phyloP scores from a whole-genome alignment of 1,140 invertebrate genomes.

The Atopsyche davidsoni region DNA sequence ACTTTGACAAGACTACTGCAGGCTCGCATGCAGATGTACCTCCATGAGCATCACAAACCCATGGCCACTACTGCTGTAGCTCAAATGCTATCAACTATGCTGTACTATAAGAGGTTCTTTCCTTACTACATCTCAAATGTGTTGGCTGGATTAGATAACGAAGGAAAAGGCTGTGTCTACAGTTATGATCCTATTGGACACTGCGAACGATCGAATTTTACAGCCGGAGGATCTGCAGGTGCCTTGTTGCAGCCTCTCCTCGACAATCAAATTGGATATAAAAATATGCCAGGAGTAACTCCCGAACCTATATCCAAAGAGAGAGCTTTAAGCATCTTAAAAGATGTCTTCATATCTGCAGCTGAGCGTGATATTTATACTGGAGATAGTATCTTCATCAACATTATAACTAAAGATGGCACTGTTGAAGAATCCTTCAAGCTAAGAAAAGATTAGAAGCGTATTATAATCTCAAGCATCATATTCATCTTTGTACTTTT shows the following conservation, averaged over 20 bases:
- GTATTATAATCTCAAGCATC: neutral
- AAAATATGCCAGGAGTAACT: constrained; percentile 72
- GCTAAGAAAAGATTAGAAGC: constrained; percentile 73
- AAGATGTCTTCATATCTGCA: constrained; percentile 95
- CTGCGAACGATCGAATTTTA: constrained; percentile 72
- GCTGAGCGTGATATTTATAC: constrained; percentile 96
- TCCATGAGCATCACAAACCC: constrained; percentile 89
- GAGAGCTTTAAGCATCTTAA: constrained; percentile 76
- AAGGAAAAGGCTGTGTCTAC: constrained; percentile 91
- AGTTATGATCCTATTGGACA: constrained; percentile 97
- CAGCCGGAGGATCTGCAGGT: constrained; percentile 79
- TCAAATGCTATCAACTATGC: constrained; percentile 91
- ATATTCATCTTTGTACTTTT: neutral
- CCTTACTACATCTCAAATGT: constrained; percentile 97
- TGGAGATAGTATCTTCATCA: constrained; percentile 85
- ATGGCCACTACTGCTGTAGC: constrained; percentile 91
- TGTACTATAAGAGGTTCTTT: constrained; percentile 97
- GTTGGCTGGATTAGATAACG: constrained; percentile 78
- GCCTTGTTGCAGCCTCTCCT: constrained; percentile 76
- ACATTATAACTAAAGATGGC: constrained; percentile 87
- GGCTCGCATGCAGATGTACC: constrained; percentile 90
- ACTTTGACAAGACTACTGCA: constrained; percentile 81
- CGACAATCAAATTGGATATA: constrained; percentile 84
- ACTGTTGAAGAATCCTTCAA: constrained; percentile 63
- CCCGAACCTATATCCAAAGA: constrained; percentile 62